A percentile compares a stretch with the other conserved stretches of the same genome.
These are phyloP conservation scores for Acleris literana DNA, from an alignment of 2,888 invertebrate species.

Conservation along the genomic window DNA sequence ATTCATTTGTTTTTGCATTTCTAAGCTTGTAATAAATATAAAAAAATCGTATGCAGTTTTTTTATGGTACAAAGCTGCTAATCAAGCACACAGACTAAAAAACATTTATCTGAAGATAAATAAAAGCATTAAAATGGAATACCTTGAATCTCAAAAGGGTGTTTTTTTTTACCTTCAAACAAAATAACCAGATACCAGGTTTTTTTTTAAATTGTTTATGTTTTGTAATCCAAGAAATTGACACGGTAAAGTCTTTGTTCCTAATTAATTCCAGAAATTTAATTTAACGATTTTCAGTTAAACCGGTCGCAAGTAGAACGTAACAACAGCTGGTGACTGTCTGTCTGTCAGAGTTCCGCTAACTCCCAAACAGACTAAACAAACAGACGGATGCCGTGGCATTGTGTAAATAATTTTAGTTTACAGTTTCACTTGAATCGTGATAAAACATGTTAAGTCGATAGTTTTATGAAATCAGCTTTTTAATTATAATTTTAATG, in stretches of 20 bases:
- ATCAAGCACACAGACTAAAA: no score
- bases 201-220: no score
- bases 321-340: slow-evolving; percentile 46
- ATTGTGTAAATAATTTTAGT: slow-evolving; percentile 26
- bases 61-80: no score
- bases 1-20: no score
- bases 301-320: slow-evolving; percentile 40
- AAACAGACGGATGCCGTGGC: slow-evolving; percentile 37
- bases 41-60: no score
- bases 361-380: slow-evolving; percentile 38
- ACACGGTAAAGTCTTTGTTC: slow-evolving; percentile 6
- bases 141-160: no score
- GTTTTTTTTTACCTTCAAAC: no score
- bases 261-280: neutral
- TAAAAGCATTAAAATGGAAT: no score
- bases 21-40: no score
- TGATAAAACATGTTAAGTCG: neutral
- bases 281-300: slow-evolving; percentile 37
- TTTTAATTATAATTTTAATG: neutral
- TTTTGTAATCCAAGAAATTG: neutral
- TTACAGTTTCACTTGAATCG: slow-evolving; percentile 7
- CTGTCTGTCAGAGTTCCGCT: slow-evolving; percentile 41
- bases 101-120: no score
- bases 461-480: no score
- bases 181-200: no score